Percentiles rank a stretch among this genome's conserved stretches.
These are phyloP conservation scores for Tapirus indicus DNA, from an alignment of 2,797 vertebrate species.

Conservation along the genomic window DNA sequence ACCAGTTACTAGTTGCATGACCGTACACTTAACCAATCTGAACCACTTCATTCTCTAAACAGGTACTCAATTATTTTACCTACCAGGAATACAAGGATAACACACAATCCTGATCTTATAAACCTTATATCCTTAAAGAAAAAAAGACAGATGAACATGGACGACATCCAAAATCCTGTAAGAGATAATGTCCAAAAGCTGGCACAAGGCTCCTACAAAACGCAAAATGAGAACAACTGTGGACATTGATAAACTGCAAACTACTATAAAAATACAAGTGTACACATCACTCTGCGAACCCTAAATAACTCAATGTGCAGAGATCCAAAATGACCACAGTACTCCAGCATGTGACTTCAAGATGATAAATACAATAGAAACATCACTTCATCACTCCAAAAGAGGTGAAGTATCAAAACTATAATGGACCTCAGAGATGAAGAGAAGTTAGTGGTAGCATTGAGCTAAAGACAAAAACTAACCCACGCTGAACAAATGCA, in stretches of 20 bases:
- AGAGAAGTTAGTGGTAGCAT: neutral
- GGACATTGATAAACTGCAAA: neutral
- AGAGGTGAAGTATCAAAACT: neutral
- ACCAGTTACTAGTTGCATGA: neutral
- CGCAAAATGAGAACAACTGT: neutral
- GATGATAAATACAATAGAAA: neutral
- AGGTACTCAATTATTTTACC: slow-evolving; percentile 27
- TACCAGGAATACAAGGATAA: neutral
- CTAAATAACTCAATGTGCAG: neutral
- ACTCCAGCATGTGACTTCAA: neutral
- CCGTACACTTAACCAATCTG: neutral
- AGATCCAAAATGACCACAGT: neutral
- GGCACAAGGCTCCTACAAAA: neutral
- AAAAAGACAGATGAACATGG: neutral
- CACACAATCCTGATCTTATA: neutral
- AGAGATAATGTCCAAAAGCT: neutral
- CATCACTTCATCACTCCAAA: neutral
- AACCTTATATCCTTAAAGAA: neutral
- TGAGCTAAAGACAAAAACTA: slow-evolving; percentile 6
- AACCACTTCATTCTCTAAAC: slow-evolving; percentile 34
- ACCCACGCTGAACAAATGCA: neutral
- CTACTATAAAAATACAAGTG: neutral
- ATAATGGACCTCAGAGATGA: neutral
- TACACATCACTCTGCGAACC: neutral
- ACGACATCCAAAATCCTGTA: neutral